Evolutionary conservation across 1,140 invertebrate species (phyloP), one percentile per base, ranked within the genome.

Genomic region (Sycophila sp.): DNA sequence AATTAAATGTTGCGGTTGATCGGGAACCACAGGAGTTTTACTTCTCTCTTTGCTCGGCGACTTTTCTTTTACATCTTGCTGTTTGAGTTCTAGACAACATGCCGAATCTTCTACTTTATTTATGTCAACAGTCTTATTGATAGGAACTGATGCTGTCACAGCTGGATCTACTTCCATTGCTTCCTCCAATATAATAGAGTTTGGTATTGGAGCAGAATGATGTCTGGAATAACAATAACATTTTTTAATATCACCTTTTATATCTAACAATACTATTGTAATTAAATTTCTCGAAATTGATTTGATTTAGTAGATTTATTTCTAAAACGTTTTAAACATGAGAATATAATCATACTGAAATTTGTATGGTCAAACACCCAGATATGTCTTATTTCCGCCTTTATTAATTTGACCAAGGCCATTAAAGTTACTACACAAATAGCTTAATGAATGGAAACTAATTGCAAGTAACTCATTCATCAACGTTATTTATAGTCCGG

Each of bases 161-260:
- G 60, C 47, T 55, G 63, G 30, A n/a, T 74, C 74, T 32, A 81
- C 80, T 4, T 82, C 73, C 34, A 83, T 81, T 82, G 83, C 83
- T 4, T 80, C 74, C 47, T 84, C 81, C 60, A 83, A 80, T 7
- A 76, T 77, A 69, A 80, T 81, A 0, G 82, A 69, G 36, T 80
- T 79, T 34, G 81, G 75, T 56, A 83, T 83, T 13, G 81, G 80
- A 5, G 80, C 81, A 4, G 81, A 81, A 71, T 82, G 79, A 75
- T 83, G 81, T 30, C 81, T 81, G 26, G n/a, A 66, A 75, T 19
- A 49, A 5, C 8, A 22, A 49, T 22, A 49, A 49, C 45, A 22
- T 22, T 22, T 6, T 49, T 22, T 30, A 49, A 49, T 49, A 26
- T 49, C n/a, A n/a, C n/a, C n/a, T n/a, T n/a, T n/a, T n/a, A n/a